A percentile compares a stretch with the other conserved stretches of the same genome.
phyloP scores from a whole-genome alignment of 1,140 invertebrate species.

The Neodiprion virginianus region DNA sequence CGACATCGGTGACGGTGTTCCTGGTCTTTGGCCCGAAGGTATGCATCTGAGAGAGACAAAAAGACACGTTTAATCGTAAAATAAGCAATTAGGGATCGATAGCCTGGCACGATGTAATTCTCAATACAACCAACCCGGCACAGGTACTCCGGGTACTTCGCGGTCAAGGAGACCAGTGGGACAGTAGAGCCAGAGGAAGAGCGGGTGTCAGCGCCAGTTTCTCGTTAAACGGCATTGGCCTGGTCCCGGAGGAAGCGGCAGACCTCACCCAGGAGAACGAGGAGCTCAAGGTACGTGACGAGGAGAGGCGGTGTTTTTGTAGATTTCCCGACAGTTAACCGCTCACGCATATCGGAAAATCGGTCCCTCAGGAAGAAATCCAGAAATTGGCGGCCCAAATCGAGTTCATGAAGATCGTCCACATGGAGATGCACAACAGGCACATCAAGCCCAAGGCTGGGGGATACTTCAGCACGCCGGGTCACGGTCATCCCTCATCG shows the following conservation, averaged over 20 bases:
- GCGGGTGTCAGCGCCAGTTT: conserved; percentile 81
- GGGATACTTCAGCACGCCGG: conserved; percentile 72
- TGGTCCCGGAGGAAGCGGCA: conserved; percentile 79
- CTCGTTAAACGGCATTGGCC: conserved; percentile 82
- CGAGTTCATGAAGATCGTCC: conserved; percentile 91
- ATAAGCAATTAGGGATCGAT: not conserved
- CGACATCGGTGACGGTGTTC: conserved; percentile 83
- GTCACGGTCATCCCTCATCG: conserved; percentile 41
- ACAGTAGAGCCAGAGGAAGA: conserved; percentile 77
- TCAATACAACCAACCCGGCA: not conserved
- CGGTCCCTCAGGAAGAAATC: conserved; percentile 77
- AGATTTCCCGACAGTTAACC: not conserved
- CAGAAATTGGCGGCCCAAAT: conserved; percentile 90
- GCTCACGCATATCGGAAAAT: not conserved
- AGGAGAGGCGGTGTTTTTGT: not conserved
- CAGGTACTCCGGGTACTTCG: conserved; percentile 79
- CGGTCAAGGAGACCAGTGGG: conserved; percentile 87
- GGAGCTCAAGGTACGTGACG: conserved; percentile 76
- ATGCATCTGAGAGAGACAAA: conserved; percentile 25
- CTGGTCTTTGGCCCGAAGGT: conserved; percentile 89
- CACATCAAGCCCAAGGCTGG: conserved; percentile 84
- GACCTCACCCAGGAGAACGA: conserved; percentile 90
- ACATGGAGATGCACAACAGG: conserved; percentile 90
- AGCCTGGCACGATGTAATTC: not conserved
- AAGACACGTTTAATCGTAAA: not conserved